Evolutionary conservation across 2,797 vertebrate species (phyloP), one percentile per base, ranked within the genome.

Genomic region (Threskiornis aethiopicus): DNA sequence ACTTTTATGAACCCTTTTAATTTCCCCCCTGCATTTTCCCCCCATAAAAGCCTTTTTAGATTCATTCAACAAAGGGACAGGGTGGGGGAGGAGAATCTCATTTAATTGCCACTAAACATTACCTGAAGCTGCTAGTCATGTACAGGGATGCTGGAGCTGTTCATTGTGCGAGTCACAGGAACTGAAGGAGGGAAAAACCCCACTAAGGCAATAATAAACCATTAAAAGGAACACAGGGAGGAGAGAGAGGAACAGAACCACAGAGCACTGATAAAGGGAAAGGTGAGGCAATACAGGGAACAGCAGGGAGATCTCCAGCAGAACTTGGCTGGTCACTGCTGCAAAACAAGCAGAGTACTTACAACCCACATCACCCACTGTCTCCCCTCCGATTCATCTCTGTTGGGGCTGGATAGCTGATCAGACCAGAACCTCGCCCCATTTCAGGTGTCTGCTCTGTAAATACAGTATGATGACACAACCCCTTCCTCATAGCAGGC

Each of bases 1-100:
- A 73, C 92, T 96, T 97, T 97, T 94, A 96, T 59, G 92, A 96
- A 95, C 39, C 15, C 64, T 87, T 94, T 96, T 96, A 90, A 94
- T 96, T 96, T 83, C 82, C 87, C 90, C 69, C 83, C 83, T 92
- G 72, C 76, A 89, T 42, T 58, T 11, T 24, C 67, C 86, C 47
- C 51, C 78, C 54, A 39, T 61, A 93, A 92, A 90, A 92, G 33
- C 44, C 81, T 87, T 96, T 95, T 92, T n/a, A 80, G 78, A 70
- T 70, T 89, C 75, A 77, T 84, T 93, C 75, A 93, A 84, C 85
- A 90, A 88, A 93, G 80, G 64, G 81, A 73, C 70, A 94, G 62
- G 16, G n/a, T 76, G 59, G 84, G 80, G 87, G 93, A 92, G 80
- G 78, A 96, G 47, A 89, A 59, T 51, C 55, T 85, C 12, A 41